Evolutionary conservation across 2,888 invertebrate genomes (phyloP), one percentile per base, ranked within the genome.

Genomic region (Epiblema foenella): DNA sequence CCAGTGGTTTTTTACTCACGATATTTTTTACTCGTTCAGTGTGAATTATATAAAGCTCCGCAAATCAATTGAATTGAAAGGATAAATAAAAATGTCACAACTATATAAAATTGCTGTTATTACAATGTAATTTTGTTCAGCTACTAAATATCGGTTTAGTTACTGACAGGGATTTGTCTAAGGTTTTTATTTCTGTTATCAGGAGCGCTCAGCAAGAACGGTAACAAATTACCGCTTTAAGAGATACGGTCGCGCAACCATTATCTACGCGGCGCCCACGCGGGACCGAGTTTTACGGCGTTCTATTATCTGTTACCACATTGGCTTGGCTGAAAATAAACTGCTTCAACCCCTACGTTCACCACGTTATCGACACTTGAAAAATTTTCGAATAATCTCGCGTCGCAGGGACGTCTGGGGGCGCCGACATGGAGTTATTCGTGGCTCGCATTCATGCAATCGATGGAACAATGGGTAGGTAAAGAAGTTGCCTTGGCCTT

Each of bases 181-280:
- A 74, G 74, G 74, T 77, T 81, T 81, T 78, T 80, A 81, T 83
- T 82, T 82, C 80, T 77, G 78, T 86, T 89, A 88, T 88, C 88
- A 83, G 79, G 78, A 78, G 78, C 80, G 77, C 79, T 76, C 78
- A 81, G 80, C 79, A 80, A 83, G 84, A 85, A 83, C 81, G 81
- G 81, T 83, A 88, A 89, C 90, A 91, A 91, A 90, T 91, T 85
- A 90, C 87, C 85, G 82, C 85, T 87, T 88, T 84, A 84, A 85
- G 78, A 90, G 87, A 88, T 89, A 90, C 80, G 81, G 83, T 79
- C 77, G 77, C 77, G 76, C 81, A 80, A 79, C 77, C 76, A 81
- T 87, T 91, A 91, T 91, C 89, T 88, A 75, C 72, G 78, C 78
- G 79, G 81, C 90, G 85, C 91, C 92, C 87, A 92, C 91, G 85